These are phyloP conservation scores for Macrotus californicus DNA, from an alignment of 2,113 vertebrate genomes.

Conservation along the genomic window DNA sequence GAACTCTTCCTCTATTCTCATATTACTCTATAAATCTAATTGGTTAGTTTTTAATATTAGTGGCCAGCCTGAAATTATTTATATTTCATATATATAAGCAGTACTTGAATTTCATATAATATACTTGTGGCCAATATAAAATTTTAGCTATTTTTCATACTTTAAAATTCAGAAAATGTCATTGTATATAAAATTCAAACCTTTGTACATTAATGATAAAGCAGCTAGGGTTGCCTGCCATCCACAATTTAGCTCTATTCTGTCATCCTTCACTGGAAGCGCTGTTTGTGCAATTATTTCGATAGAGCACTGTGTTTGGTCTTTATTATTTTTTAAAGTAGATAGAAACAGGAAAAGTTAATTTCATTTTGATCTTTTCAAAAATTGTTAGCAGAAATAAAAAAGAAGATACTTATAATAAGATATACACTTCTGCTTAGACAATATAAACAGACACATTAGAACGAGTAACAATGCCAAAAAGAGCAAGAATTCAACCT, in stretches of 20 bases:
- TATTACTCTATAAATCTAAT: not conserved
- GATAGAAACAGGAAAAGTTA: not conserved
- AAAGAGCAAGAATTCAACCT: not conserved
- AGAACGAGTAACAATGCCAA: not conserved
- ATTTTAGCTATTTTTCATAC: not conserved
- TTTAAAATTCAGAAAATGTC: not conserved
- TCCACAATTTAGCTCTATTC: not conserved
- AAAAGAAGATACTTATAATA: not conserved
- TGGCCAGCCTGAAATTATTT: not conserved
- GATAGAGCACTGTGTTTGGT: not conserved
- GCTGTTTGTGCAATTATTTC: not conserved
- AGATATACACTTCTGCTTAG: not conserved
- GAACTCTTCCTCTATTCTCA: not conserved
- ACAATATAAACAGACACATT: not conserved
- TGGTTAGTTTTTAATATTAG: not conserved
- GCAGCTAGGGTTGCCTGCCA: not conserved
- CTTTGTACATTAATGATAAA: not conserved
- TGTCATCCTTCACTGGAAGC: not conserved
- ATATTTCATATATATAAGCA: not conserved
- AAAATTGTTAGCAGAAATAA: not conserved
- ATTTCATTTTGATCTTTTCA: not conserved
- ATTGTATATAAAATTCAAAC: not conserved
- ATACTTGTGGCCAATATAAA: not conserved
- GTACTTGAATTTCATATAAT: not conserved
- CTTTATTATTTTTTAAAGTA: not conserved